Evolutionary conservation across 2,888 invertebrate species (phyloP), one percentile per base, ranked within the genome.

Genomic region (Chrysolina oricalcia): DNA sequence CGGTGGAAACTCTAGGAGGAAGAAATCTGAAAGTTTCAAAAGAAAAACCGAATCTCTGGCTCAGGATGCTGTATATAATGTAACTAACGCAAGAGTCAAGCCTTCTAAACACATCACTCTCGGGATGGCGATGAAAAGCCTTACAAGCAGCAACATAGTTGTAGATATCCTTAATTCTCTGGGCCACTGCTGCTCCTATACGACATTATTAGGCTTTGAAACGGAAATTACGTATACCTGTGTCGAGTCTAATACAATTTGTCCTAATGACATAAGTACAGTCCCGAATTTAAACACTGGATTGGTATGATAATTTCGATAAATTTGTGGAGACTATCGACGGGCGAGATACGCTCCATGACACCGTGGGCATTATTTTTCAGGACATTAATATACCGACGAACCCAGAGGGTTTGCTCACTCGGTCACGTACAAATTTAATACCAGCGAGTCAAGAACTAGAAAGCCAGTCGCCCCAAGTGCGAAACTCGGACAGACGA

Each of bases 351-450:
- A 82, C 82, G 35, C 71, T 87, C 65, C 87, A 86, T 75, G 86
- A 87, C 72, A 87, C 85, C 0, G 86, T 86, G 11, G 82, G 85
- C 62, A 85, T 85, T 27, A 81, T 84, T 40, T 85, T 80, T 76
- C 85, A 86, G 78, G 40, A 40, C 40, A 40, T 43, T 43, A 80
- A 80, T 80, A 79, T 81, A 41, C 76, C 78, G 66, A 77, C 79
- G 53, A 75, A 77, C n/a, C 17, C n/a, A 50, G 50, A 50, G 50
- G 43, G 43, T 43, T 43, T 43, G 27, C 27, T 21, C 43, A 43
- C 43, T 43, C 43, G 43, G 43, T 43, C 43, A 43, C 43, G 43
- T 43, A 43, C 43, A 43, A 43, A 43, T 50, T 50, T n/a, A 50
- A 50, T 17, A 50, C 17, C 50, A 50, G n/a, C 50, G 50, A 50